phyloP scores from a whole-genome alignment of 2,113 vertebrate genomes.

The Oncorhynchus keta region DNA sequence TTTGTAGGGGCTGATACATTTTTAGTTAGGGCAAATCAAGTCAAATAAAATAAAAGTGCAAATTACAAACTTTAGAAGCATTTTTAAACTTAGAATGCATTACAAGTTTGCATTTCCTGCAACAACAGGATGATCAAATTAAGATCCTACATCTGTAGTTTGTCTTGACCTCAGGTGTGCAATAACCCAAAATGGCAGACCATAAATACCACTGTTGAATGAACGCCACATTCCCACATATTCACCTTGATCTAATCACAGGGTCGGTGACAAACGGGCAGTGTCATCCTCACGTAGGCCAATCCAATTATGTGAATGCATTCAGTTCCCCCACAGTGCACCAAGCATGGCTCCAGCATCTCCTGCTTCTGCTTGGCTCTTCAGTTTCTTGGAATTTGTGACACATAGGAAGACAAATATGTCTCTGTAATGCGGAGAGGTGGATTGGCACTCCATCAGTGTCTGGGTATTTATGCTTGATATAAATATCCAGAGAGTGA shows the following conservation, averaged over 20 bases:
- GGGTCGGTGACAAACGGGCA: conserved; percentile 2
- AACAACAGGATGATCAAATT: too few relatives aligned
- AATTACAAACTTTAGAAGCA: too few relatives aligned
- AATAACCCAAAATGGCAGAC: conserved; percentile 2
- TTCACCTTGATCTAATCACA: conserved; percentile 2
- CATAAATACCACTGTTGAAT: background rate
- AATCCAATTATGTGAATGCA: background rate
- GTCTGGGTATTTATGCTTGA: conserved; percentile 13
- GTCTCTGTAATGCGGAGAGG: background rate
- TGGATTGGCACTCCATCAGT: conserved; percentile 13
- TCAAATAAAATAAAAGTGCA: too few relatives aligned
- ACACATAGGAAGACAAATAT: conserved; percentile 14
- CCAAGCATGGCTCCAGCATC: background rate
- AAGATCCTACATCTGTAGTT: background rate
- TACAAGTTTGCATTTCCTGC: too few relatives aligned
- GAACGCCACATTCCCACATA: background rate
- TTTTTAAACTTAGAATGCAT: too few relatives aligned
- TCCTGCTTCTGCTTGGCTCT: background rate
- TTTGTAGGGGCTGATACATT: too few relatives aligned
- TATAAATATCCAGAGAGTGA: conserved; percentile 30
- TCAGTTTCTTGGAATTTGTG: background rate
- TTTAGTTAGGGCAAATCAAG: too few relatives aligned
- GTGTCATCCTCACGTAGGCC: conserved; percentile 1
- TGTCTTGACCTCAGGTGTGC: conserved; percentile 7
- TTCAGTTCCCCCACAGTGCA: background rate